Base-by-base conservation (phyloP, 2,888 invertebrate genomes). In the Hydropsyche betteni region DNA sequence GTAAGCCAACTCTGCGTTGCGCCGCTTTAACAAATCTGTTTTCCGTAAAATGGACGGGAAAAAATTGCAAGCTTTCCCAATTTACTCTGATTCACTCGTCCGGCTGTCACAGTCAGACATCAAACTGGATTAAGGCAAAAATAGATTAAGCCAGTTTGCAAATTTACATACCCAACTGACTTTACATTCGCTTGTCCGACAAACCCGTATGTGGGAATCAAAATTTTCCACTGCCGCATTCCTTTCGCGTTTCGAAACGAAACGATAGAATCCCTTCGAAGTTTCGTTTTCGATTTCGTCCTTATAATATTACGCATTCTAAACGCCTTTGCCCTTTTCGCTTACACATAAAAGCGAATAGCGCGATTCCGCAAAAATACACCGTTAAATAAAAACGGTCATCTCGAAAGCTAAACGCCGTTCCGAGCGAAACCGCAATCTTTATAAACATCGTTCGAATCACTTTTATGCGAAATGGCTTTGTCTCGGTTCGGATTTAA, bases 311-410 rank as follows among this genome's bases (percentile, higher is more conserved):
- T 58, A 14, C 58, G 16, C 58, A 24, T 24, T 24, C 24, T 8
- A 24, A 58, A 24, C 58, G 58, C 58, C 24, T 58, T 58, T 24
- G 14, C 58, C 16, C 16, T 14, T 8, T 58, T 24, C 58, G 58
- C 10, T 44, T 10, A 4, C 44, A 58, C 58, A 58, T 58, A 58
- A 58, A 58, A 58, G 24, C 16, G 24, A 58, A 58, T 24, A 24
- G 24, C 24, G 24, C 24, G 14, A 24, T 58, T 58, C 58, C 58
- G 58, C 24, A 58, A 24, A 58, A 24, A 58, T 16, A 58, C 58
- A 58, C 14, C 58, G 58, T 58, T 24, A 24, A 58, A 58, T 58
- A 58, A 58, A 14, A 58, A 24, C 58, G 58, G 58, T 58, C 58
- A 58, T 58, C 58, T 58, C 16, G 16, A 24, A 16, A 14, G 16